phyloP scores from a whole-genome alignment of 2,888 invertebrate genomes.

The Endotricha flammealis region DNA sequence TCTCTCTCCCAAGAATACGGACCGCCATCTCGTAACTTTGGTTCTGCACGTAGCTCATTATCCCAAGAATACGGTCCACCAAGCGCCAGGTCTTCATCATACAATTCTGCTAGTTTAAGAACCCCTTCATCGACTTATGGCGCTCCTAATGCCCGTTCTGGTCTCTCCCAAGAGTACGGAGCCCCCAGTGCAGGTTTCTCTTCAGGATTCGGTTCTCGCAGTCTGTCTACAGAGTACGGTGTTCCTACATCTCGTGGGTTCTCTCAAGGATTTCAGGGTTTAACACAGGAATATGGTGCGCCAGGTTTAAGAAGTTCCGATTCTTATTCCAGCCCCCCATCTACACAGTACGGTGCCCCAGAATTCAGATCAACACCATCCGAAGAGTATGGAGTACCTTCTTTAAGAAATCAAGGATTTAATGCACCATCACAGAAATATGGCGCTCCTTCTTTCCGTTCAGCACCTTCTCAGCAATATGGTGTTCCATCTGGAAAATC shows the following conservation, averaged over 20 bases:
- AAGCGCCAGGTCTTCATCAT: constrained; percentile 10
- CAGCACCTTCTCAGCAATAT: constrained; percentile 38
- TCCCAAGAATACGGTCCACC: constrained; percentile 24
- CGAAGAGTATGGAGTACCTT: constrained; percentile 40
- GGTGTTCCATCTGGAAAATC: constrained; percentile 35
- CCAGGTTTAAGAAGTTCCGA: constrained; percentile 25
- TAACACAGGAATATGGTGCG: constrained; percentile 34
- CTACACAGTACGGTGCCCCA: constrained; percentile 34
- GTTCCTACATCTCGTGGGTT: too few species aligned
- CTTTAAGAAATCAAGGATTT: constrained; percentile 27
- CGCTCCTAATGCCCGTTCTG: constrained; percentile 18
- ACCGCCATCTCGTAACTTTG: constrained; percentile 15
- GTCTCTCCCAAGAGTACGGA: constrained; percentile 18
- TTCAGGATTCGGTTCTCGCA: neutral
- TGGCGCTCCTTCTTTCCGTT: constrained; percentile 29
- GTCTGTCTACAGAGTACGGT: constrained; percentile 23
- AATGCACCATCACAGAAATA: constrained; percentile 34
- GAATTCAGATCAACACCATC: constrained; percentile 38
- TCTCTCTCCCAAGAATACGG: constrained; percentile 33
- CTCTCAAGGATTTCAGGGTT: too few species aligned
- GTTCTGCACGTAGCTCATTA: constrained; percentile 10
- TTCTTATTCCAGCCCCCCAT: constrained; percentile 29
- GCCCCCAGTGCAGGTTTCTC: constrained; percentile 18
- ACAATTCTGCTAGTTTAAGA: constrained; percentile 6
- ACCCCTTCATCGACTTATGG: constrained; percentile 18